Base-by-base conservation (phyloP, 2,113 vertebrate species). In the Rana temporaria region DNA sequence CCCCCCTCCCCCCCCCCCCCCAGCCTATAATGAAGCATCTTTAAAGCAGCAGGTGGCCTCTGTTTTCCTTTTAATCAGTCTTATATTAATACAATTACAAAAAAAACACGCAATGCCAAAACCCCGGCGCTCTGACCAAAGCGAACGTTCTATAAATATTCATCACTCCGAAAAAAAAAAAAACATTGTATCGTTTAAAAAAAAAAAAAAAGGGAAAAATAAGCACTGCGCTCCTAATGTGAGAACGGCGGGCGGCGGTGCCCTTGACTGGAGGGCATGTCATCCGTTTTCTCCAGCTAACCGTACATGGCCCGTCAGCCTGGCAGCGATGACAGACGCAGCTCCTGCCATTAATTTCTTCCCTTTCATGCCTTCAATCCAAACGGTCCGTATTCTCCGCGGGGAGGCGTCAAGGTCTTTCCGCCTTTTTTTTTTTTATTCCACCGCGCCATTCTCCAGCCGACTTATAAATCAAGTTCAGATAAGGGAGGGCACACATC, bases 321-420 rank as follows among this genome's bases (percentile, higher is more conserved):
- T 94, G 92, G 93, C 93, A 94, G 91, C 91, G 87, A 89, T 95
- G 94, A 95, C 93, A 95, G 95, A 95, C 95, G 91, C 94, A 93
- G 91, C 92, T 91, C 90, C 95, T 94, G 93, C 90, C 90, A 94
- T 94, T 96, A 93, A 93, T 93, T 95, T 94, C 89, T 89, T 86
- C 80, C 90, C 89, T 93, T 93, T 94, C 90, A 93, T 94, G 93
- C 90, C 89, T 95, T 94, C 92, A 93, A 90, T 94, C 91, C 91
- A 93, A 94, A 93, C 79, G 86, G 90, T 90, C 88, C 88, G 90
- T 92, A 90, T 91, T 93, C 92, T 94, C 93, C 89, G 89, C 88
- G 86, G 94, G 93, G 93, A 93, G 88, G 88, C 88, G 92, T 92
- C 90, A 93, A 93, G 92, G 88, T 90, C 90, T 94, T 91, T 94